Evolutionary conservation across 2,888 invertebrate species (phyloP), one percentile per base, ranked within the genome.

Genomic region (Lordiphosa fenestrarum): DNA sequence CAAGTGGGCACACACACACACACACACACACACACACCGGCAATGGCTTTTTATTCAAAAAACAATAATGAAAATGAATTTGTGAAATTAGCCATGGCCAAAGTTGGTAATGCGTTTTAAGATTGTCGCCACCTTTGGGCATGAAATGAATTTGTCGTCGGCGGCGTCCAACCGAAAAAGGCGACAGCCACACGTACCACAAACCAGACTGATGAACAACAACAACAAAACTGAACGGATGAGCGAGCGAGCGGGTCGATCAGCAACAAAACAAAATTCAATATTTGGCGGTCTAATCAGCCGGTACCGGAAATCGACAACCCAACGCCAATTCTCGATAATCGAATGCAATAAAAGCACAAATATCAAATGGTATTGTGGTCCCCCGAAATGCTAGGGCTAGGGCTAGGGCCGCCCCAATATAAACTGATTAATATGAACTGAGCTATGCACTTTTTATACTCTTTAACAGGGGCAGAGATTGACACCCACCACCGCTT

Each of bases 1-100:
- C 13, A 30, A 13, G 13, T 7, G 21, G n/a, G 3, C 41, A 23
- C 15, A 15, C 15, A 15, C 15, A 15, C 15, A 15, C 15, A n/a
- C n/a, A n/a, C n/a, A n/a, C 6, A 0, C 19, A 15, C 9, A 4
- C 10, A 9, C 15, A 9, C 15, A 44, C 30, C n/a, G 7, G 13
- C 13, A 30, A 30, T 33, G 13, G n/a, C n/a, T n/a, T 5, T 9
- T 30, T 12, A 33, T 44, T 44, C 21, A 21, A 42, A 42, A 44
- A 59, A 61, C 33, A 49, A 47, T n/a, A 49, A 33, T 47, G 21
- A 39, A 40, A 33, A 57, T 52, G 25, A 38, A 42, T 76, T 53
- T 73, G 64, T 71, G 66, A 74, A 71, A 82, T 76, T 76, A 78
- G 80, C 66, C 75, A 71, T 67, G 69, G 74, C 76, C 78, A 74